Evolutionary conservation across 2,113 vertebrate genomes (phyloP).

Genomic region (Nothocercus nigrocapillus): DNA sequence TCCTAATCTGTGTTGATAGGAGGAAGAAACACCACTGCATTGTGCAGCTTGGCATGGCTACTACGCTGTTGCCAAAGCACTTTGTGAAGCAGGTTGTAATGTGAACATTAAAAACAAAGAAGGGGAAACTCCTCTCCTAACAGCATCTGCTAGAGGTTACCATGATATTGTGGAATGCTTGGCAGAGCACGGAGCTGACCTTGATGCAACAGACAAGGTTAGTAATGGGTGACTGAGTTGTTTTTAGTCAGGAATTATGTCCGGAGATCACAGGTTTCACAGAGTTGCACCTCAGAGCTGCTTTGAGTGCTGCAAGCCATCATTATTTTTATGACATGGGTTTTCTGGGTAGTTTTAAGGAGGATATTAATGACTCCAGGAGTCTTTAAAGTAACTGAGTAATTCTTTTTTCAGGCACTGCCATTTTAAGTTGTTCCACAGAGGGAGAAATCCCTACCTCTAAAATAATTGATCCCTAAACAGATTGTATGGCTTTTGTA

Average conservation of each 20-base stretch:
- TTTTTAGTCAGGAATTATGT: background rate
- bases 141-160: constrained; percentile 93
- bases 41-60: constrained; percentile 98
- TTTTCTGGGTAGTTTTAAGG: background rate
- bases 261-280: background rate
- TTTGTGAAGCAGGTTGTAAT: constrained; percentile 88
- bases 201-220: constrained; percentile 93
- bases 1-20: constrained; percentile 72
- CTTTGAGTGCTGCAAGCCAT: background rate
- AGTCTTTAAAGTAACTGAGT: background rate
- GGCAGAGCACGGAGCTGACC: constrained; percentile 86
- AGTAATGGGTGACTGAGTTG: background rate
- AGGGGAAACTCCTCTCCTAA: constrained; percentile 92
- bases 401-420: background rate
- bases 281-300: background rate
- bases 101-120: constrained; percentile 92
- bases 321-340: background rate
- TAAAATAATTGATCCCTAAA: background rate
- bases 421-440: background rate
- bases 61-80: constrained; percentile 86
- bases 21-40: constrained; percentile 94
- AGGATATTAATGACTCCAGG: background rate
- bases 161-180: constrained; percentile 95
- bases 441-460: background rate
- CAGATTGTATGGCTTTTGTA: background rate